phyloP scores from a whole-genome alignment of 2,797 vertebrate species.

The Muscicapa comitata region DNA sequence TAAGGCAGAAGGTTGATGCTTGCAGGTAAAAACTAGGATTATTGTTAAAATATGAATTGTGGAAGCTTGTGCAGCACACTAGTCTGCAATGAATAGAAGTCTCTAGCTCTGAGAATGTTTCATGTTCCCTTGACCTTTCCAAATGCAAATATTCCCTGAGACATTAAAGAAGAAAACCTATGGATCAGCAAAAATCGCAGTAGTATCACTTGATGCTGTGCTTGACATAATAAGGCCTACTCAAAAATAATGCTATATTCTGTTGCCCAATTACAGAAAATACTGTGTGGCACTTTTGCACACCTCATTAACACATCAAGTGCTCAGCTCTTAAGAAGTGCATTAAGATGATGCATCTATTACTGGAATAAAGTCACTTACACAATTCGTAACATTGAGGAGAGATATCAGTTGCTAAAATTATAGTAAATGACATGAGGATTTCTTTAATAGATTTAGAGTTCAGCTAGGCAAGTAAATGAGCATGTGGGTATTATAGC shows the following conservation, averaged over 20 bases:
- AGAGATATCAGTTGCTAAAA: slow-evolving; percentile 26
- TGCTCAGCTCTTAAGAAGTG: slow-evolving; percentile 25
- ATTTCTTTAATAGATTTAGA: slow-evolving; percentile 22
- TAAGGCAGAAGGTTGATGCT: slow-evolving; percentile 11
- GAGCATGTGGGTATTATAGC: not conserved
- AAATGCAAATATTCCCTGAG: slow-evolving; percentile 37
- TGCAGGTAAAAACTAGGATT: slow-evolving; percentile 21
- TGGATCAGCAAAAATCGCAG: slow-evolving; percentile 41
- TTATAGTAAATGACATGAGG: slow-evolving; percentile 8
- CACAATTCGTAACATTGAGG: not conserved
- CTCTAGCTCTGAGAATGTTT: not conserved
- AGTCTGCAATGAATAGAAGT: not conserved
- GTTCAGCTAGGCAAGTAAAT: slow-evolving; percentile 19
- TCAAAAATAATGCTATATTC: slow-evolving; percentile 33
- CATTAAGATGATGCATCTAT: not conserved
- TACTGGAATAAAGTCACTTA: slow-evolving; percentile 50
- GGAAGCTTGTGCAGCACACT: not conserved
- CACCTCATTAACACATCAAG: slow-evolving; percentile 65
- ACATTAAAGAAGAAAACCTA: slow-evolving; percentile 12
- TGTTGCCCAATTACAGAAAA: slow-evolving; percentile 38
- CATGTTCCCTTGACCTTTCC: slow-evolving; percentile 42
- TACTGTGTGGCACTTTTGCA: slow-evolving; percentile 21
- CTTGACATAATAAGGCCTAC: slow-evolving; percentile 27
- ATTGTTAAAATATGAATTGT: not conserved
- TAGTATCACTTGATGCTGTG: not conserved